Evolutionary conservation across 2,113 vertebrate genomes (phyloP), one percentile per base, ranked within the genome.

Genomic region (Nyctereutes procyonoides): DNA sequence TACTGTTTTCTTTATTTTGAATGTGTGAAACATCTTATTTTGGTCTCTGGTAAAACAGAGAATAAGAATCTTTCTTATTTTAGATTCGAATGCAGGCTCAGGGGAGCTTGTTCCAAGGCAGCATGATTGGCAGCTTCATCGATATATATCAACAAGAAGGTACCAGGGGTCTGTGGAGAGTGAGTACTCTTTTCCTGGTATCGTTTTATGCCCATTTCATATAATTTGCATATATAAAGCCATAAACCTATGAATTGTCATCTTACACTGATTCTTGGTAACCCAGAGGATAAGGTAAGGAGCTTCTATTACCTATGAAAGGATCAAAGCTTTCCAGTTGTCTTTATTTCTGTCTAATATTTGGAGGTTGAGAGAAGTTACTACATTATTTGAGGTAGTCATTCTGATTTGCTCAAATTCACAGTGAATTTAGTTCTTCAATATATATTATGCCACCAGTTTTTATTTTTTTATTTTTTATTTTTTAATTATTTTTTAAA

Each of bases 1-100:
- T 93, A 73, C 3, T 65, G 38, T 94, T 90, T 81, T 81, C 20
- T 90, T 95, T 86, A 90, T 85, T 93, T 96, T 88, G 91, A 95
- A 35, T 81, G 56, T 80, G 12, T 93, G 48, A 73, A 67, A 55
- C 24, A 38, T 83, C 55, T 95, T 83, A 55, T 81, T 96, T 96
- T 90, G 56, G 28, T 94, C 30, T 83, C 77, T 90, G 84, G 82
- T 58, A 95, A 91, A 95, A 90, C 32, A 69, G 32, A 69, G 32
- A 35, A 35, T 69, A 69, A 69, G 67, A 35, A 69, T 69, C 16
- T 92, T 92, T 97, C 69, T 84, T 84, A 28, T 98, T 98, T 69
- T 98, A 99, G 99, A 99, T 99, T 97, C 98, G 99, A 73, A 99
- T 99, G 99, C 99, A 99, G 98, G 99, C 99, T 38, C 99, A 99